Percentiles rank a stretch among this genome's conserved stretches.
These are phyloP conservation scores for Campodea augens DNA, from an alignment of 1,140 invertebrate species.

Conservation along the genomic window DNA sequence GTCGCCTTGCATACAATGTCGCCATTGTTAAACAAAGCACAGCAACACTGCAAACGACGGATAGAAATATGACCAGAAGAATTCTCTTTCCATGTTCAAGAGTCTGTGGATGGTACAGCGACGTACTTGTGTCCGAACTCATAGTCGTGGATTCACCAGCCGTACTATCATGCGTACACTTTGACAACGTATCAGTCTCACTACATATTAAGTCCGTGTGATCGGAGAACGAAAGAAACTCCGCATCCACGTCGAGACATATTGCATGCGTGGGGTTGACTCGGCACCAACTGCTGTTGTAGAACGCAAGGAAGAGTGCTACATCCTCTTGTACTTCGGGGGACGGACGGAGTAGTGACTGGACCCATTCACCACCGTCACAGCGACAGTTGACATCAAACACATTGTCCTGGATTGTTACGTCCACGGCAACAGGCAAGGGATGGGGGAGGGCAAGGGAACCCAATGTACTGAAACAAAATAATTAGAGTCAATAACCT, in stretches of 20 bases:
- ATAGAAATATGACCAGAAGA: not conserved
- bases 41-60: not conserved
- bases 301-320: not conserved
- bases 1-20: not conserved
- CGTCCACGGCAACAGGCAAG: no score
- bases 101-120: not conserved
- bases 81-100: not conserved
- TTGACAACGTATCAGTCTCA: not conserved
- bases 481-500: no score
- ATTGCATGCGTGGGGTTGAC: not conserved
- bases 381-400: not conserved
- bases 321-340: not conserved
- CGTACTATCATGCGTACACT: not conserved
- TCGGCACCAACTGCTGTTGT: not conserved
- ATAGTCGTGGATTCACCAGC: not conserved
- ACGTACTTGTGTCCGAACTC: not conserved
- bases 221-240: not conserved
- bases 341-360: not conserved
- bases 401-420: no score
- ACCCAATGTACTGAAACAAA: no score
- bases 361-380: not conserved
- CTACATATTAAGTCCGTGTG: not conserved
- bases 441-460: no score
- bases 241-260: not conserved
- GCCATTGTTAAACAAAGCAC: not conserved